Evolutionary conservation across 2,113 vertebrate genomes (phyloP).

Genomic region (Copsychus sechellarum): DNA sequence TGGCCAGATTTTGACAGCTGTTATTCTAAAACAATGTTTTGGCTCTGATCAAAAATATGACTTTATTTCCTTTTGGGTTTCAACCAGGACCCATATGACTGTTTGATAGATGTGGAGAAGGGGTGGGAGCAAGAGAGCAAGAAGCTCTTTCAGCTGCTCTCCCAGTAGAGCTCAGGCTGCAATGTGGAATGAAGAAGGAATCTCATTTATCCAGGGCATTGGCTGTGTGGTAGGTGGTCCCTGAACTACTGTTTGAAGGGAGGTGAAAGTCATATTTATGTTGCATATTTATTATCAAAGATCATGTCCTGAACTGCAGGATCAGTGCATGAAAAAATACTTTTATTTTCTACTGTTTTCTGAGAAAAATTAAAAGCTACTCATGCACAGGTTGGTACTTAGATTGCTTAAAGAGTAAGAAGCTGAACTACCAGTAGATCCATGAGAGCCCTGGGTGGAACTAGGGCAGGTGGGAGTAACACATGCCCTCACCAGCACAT

Average conservation of each 20-base stretch:
- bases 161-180: not conserved
- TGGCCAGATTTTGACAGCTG: constrained; percentile 61
- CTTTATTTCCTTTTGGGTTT: constrained; percentile 66
- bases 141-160: not conserved
- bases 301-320: fast-evolving
- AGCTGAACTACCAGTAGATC: not conserved
- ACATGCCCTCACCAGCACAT: not conserved
- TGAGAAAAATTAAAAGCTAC: not conserved
- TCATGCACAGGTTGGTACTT: not conserved
- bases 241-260: not conserved
- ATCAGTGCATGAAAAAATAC: not conserved
- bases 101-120: not conserved
- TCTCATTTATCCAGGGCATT: not conserved
- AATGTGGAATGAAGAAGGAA: not conserved
- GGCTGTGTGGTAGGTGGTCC: not conserved
- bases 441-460: not conserved
- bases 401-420: not conserved
- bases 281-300: not conserved
- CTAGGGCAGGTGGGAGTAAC: not conserved
- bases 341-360: not conserved
- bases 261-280: not conserved
- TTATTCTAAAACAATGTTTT: constrained; percentile 64
- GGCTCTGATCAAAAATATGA: constrained; percentile 55
- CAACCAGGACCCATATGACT: constrained; percentile 42
- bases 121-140: not conserved